Conservation (phyloP, 2,113 vertebrate species). For the Corythoichthys haematopterus region DNA sequence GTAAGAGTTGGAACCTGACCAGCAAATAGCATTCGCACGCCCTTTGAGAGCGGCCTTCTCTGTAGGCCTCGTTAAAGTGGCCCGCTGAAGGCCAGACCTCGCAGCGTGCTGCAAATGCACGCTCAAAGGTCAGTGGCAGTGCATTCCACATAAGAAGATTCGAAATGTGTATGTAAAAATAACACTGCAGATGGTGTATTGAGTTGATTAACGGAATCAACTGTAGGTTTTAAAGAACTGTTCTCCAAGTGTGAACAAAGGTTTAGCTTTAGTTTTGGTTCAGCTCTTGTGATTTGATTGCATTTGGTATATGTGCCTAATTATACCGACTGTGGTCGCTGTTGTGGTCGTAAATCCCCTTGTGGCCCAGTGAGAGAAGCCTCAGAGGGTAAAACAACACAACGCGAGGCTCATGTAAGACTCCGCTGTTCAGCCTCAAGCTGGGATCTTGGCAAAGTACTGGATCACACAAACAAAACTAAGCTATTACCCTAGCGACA, state of each 20-base stretch:
- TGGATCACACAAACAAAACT: slow-evolving; percentile 31
- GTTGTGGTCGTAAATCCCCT: background rate
- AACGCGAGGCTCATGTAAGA: slow-evolving; percentile 20
- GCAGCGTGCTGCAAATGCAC: slow-evolving; percentile 29
- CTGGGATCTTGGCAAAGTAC: slow-evolving; percentile 39
- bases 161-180: slow-evolving; percentile 36
- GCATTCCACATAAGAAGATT: slow-evolving; percentile 50
- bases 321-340: background rate
- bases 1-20: slow-evolving; percentile 29
- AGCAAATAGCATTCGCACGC: slow-evolving; percentile 51
- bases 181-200: slow-evolving; percentile 34
- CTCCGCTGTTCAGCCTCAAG: slow-evolving; percentile 27
- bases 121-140: slow-evolving; percentile 44
- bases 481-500: slow-evolving; percentile 20
- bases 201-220: slow-evolving; percentile 1
- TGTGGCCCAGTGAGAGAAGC: background rate
- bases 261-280: background rate
- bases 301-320: background rate
- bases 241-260: too few relatives aligned
- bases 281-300: background rate
- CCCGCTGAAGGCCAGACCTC: slow-evolving; percentile 36
- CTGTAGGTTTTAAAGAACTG: too few relatives aligned
- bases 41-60: slow-evolving; percentile 48
- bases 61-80: slow-evolving; percentile 22
- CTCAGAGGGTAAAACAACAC: slow-evolving; percentile 9